Evolutionary conservation across 2,797 vertebrate genomes (phyloP).

Genomic region (Caiman crocodilus): DNA sequence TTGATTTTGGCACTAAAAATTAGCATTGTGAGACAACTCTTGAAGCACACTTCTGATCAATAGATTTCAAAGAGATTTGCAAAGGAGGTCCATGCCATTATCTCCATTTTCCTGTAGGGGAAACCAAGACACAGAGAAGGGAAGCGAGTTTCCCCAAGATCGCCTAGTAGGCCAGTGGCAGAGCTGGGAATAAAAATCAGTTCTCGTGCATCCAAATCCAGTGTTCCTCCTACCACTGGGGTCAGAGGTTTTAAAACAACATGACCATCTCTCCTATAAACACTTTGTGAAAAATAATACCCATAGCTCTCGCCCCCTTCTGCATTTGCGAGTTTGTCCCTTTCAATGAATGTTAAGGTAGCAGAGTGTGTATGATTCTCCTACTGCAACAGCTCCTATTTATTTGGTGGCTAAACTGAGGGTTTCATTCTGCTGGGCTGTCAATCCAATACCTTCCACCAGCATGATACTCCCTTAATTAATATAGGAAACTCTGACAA

Average conservation of each 20-base stretch:
- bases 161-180: neutral
- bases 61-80: neutral
- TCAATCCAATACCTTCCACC: neutral
- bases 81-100: neutral
- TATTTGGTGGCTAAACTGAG: neutral
- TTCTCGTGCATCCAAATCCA: neutral
- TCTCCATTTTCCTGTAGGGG: neutral
- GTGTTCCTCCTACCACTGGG: neutral
- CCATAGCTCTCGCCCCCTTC: neutral
- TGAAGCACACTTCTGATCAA: neutral
- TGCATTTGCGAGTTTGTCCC: neutral
- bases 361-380: neutral
- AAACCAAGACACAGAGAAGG: neutral
- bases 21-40: no score
- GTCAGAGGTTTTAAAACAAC: neutral
- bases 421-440: neutral
- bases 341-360: neutral
- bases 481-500: conserved; percentile 17
- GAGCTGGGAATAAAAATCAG: neutral
- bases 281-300: neutral
- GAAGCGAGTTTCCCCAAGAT: neutral
- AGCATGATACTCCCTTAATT: conserved; percentile 14
- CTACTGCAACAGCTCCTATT: neutral
- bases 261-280: neutral
- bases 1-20: neutral